Base-by-base conservation (phyloP, 2,113 vertebrate genomes). In the Tychaedon coryphoeus region DNA sequence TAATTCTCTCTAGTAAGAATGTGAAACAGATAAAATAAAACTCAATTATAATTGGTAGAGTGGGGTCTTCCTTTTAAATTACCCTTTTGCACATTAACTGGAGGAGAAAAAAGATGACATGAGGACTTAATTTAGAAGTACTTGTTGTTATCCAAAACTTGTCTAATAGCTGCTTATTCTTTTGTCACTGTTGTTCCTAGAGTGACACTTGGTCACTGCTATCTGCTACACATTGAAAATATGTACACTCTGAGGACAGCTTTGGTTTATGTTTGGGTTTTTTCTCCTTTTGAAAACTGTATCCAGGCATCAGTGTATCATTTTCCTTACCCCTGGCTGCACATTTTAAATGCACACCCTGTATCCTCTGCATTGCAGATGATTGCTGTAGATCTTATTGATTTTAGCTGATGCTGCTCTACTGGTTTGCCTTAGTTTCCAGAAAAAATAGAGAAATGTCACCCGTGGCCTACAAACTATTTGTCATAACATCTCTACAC, bases 331-430 rank as follows among this genome's bases (percentile, higher is more conserved):
- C 56, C 23, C 2, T 4, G 0, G 4, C 34, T 31, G 31, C 45
- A 29, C 50, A 51, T 61, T 91, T 82, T 61, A 76, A 79, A 45
- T 66, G 50, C 28, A 54, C 23, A 4, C 5, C 5, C 25, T 76
- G 34, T 66, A 66, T 71, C 47, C 58, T 90, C 93, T 86, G 94
- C 92, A 96, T 66, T 96, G 93, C 85, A 96, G 90, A 31, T 19
- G 24, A 43, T 38, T 80, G 75, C 66, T 93, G 58, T 73, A 28
- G 67, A 60, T 43, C 8, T 16, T 90, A 93, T 64, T 96, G 92
- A 92, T 94, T 93, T 95, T 79, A 94, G 50, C 51, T 60, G 62
- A 56, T 56, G 75, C 14, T 62, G 47, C 31, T 33, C 51, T 47
- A 73, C 86, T 76, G 16, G 22, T 64, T 82, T 91, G 19, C 54